Conservation (phyloP, 2,888 invertebrate species). For the Erebia ligea region DNA sequence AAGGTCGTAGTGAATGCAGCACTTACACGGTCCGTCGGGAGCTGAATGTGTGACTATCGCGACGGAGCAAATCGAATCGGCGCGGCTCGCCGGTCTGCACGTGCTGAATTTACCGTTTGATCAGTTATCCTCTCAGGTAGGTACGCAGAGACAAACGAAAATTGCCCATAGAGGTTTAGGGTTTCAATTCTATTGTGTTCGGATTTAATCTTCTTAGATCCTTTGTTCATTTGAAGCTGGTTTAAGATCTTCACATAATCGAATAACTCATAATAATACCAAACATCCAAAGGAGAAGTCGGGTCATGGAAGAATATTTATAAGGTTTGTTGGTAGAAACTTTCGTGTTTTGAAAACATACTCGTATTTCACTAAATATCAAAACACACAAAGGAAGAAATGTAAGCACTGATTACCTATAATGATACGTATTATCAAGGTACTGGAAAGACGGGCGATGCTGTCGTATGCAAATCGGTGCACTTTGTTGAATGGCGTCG, state of each 20-base stretch:
- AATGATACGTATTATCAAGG: constrained; percentile 51
- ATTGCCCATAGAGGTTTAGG: constrained; percentile 29
- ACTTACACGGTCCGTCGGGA: constrained; percentile 79
- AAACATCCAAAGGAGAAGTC: not conserved
- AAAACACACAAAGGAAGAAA: constrained; percentile 37
- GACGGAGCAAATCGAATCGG: constrained; percentile 79
- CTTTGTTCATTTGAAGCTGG: not conserved
- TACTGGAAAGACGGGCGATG: constrained; percentile 50
- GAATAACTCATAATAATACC: not conserved
- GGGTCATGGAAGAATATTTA: not conserved
- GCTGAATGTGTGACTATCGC: constrained; percentile 79
- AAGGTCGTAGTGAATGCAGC: constrained; percentile 79
- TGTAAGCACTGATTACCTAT: constrained; percentile 47
- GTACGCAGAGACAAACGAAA: constrained; percentile 38
- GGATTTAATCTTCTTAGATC: constrained; percentile 17
- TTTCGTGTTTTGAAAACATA: constrained; percentile 3
- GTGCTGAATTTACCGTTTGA: constrained; percentile 70
- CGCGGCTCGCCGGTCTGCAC: constrained; percentile 65
- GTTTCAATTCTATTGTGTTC: constrained; percentile 17
- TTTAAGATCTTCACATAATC: not conserved
- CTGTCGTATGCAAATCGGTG: constrained; percentile 60
- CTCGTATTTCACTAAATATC: not conserved
- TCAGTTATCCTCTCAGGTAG: constrained; percentile 48
- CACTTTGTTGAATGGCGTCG: constrained; percentile 56
- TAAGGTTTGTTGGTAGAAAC: not conserved